Conservation (phyloP, 1,140 invertebrate genomes). For the Bombus ignitus region DNA sequence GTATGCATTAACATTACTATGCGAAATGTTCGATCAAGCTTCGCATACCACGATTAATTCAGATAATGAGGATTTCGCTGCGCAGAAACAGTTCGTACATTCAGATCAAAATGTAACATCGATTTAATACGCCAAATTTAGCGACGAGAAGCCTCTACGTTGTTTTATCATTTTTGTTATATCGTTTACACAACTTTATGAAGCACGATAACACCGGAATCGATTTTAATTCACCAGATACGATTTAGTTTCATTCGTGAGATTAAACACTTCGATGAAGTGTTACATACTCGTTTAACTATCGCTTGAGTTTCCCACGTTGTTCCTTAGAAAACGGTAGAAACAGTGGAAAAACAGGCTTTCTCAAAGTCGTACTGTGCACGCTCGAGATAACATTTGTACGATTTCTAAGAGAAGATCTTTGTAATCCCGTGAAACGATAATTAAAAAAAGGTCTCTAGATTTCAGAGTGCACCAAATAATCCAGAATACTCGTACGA, state of each 20-base stretch:
- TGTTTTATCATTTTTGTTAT: background rate
- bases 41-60: slow-evolving; percentile 9
- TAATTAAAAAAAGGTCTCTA: background rate
- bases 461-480: too few relatives aligned
- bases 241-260: background rate
- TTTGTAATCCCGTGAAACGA: background rate
- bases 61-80: slow-evolving; percentile 24
- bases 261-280: background rate
- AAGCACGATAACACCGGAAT: background rate
- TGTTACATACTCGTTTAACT: background rate
- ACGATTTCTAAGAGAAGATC: too few relatives aligned
- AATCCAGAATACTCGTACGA: too few relatives aligned
- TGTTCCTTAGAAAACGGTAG: too few relatives aligned
- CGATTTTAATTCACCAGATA: background rate
- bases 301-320: background rate
- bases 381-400: too few relatives aligned
- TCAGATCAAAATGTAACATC: background rate
- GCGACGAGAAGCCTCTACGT: too few relatives aligned
- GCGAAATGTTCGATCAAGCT: slow-evolving; percentile 21
- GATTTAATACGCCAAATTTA: background rate
- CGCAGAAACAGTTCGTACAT: background rate
- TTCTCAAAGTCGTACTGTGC: too few relatives aligned
- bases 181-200: background rate
- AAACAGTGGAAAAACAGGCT: too few relatives aligned
- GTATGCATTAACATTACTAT: slow-evolving; percentile 23